phyloP scores from a whole-genome alignment of 1,140 invertebrate species.

The Tetramorium simillimum region DNA sequence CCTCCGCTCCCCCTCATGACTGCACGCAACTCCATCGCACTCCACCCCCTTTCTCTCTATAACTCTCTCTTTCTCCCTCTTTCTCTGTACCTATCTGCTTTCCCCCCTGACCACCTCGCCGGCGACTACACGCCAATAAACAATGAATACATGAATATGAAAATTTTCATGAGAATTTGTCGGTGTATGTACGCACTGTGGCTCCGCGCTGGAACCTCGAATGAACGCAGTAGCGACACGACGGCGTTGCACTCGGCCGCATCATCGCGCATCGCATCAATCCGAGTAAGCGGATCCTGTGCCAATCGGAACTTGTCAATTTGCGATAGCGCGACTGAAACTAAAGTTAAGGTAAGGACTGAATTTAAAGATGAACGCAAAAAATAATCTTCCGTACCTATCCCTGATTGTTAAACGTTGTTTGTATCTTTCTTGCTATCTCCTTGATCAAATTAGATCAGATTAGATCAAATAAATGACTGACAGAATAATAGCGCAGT shows the following conservation, averaged over 20 bases:
- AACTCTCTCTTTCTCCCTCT: constrained; percentile 7
- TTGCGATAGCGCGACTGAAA: background rate
- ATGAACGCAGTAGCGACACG: constrained; percentile 18
- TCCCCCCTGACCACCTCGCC: constrained; percentile 7
- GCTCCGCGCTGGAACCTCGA: constrained; percentile 26
- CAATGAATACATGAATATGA: constrained; percentile 82
- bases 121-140: constrained; percentile 72
- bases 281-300: constrained; percentile 16
- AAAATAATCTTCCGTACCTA: background rate
- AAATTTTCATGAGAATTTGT: constrained; percentile 77
- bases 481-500: background rate
- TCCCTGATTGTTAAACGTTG: background rate
- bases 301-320: constrained; percentile 4
- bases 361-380: background rate
- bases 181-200: constrained; percentile 39
- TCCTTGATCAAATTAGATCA: background rate
- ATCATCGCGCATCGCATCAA: constrained; percentile 46
- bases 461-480: background rate
- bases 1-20: background rate
- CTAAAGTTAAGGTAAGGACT: background rate
- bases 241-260: constrained; percentile 37
- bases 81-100: background rate
- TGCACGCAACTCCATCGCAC: constrained; percentile 17
- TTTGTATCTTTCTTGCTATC: background rate
- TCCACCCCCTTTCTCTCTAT: background rate